A percentile compares a stretch with the other conserved stretches of the same genome.
Evolutionary conservation across 2,797 vertebrate genomes (phyloP).

Genomic region (Tapera naevia): DNA sequence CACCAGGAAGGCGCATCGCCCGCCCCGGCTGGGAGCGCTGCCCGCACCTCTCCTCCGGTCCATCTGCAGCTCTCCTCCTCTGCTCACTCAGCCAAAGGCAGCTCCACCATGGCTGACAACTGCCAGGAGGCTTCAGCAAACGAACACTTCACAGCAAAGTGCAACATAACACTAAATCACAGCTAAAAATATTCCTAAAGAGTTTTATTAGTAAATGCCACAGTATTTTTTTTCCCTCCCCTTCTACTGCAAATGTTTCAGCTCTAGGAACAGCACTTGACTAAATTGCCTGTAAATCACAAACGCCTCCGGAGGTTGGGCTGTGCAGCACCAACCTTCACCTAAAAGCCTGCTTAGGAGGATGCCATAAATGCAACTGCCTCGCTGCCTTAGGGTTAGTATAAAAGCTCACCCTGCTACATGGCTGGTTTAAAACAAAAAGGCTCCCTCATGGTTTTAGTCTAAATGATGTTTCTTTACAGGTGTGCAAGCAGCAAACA

Average conservation of each 20-base stretch:
- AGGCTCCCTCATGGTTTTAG: neutral
- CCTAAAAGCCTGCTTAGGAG: neutral
- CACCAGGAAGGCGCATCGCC: neutral
- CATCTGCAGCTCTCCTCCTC: constrained; percentile 32
- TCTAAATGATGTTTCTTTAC: too few relatives aligned
- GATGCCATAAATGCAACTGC: neutral
- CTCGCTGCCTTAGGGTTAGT: neutral
- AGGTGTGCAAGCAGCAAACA: neutral
- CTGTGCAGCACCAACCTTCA: neutral
- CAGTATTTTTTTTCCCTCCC: neutral
- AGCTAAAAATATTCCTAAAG: constrained; percentile 30
- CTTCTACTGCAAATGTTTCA: neutral
- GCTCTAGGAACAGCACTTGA: constrained; percentile 4
- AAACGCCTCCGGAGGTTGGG: neutral
- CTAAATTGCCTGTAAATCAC: neutral
- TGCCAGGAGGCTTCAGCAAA: constrained; percentile 1
- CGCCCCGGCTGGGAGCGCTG: neutral
- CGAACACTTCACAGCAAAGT: neutral
- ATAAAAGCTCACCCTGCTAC: neutral
- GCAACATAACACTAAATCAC: neutral
- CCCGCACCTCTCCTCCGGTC: neutral
- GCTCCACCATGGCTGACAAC: neutral
- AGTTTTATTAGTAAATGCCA: constrained; percentile 48
- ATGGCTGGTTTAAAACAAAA: neutral
- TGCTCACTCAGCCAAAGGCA: neutral